Conservation (phyloP, 2,797 vertebrate species). For the Sciaenops ocellatus region DNA sequence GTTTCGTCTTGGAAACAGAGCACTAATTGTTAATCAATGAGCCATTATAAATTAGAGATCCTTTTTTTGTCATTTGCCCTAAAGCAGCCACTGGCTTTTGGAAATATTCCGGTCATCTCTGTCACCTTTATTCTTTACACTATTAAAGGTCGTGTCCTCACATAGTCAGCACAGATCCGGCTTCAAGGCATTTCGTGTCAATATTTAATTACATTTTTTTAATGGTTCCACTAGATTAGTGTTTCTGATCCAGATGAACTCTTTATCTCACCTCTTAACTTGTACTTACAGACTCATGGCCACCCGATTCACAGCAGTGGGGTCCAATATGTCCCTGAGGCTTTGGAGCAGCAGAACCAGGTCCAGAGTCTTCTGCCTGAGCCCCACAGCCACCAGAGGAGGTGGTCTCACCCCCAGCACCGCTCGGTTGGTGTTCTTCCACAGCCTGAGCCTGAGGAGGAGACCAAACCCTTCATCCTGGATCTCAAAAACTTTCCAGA, state of each 20-base stretch:
- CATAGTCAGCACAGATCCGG: background rate
- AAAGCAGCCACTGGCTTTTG: constrained; percentile 16
- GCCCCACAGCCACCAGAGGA: constrained; percentile 75
- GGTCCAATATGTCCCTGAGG: constrained; percentile 71
- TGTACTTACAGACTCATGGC: constrained; percentile 77
- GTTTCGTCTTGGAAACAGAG: constrained; percentile 57
- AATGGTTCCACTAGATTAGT: background rate
- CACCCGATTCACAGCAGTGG: constrained; percentile 62
- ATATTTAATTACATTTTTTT: background rate
- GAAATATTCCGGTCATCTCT: background rate
- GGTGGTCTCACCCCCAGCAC: constrained; percentile 82
- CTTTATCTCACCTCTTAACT: background rate
- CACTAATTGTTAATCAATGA: constrained; percentile 52
- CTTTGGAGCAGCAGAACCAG: constrained; percentile 79
- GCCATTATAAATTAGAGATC: background rate
- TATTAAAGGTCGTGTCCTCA: background rate
- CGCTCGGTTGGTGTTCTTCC: constrained; percentile 76
- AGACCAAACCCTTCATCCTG: constrained; percentile 88
- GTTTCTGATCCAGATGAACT: constrained; percentile 4
- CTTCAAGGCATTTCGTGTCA: background rate
- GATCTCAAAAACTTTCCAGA: constrained; percentile 92
- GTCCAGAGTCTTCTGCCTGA: constrained; percentile 82
- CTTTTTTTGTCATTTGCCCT: background rate
- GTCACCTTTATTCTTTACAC: constrained; percentile 12
- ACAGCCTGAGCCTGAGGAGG: constrained; percentile 76